Base-by-base conservation (phyloP, 2,113 vertebrate genomes). In the Serinus canaria region DNA sequence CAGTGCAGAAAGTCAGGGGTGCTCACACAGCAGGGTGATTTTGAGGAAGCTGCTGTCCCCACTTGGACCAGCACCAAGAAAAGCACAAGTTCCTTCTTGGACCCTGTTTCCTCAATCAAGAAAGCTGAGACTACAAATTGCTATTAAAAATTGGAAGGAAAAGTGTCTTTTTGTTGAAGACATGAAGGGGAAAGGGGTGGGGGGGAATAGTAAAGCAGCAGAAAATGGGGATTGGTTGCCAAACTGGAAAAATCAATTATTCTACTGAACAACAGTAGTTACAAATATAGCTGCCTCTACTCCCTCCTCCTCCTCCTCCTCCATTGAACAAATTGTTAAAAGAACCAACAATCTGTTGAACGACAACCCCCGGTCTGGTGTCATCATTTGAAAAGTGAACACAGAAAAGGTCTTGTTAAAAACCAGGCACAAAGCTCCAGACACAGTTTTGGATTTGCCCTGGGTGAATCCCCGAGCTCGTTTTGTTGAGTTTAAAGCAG, bases 321-420 rank as follows among this genome's bases (percentile, higher is more conserved):
- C 83, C 90, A 95, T 95, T 89, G 95, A 97, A 96, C 95, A 97
- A 95, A 92, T 94, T 97, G 94, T 95, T 96, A 96, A 97, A 96
- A 96, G 88, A 96, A 94, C 73, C 90, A 93, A 93, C 93, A 97
- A 95, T 94, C 96, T 96, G 95, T 95, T 96, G 96, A 97, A 94
- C 46, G 41, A 96, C 93, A 96, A 81, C 88, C 93, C 92, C 73
- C 79, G 0, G 94, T 78, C 93, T 86, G 68, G 92, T 95, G 83
- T 92, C 92, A 92, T 93, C 76, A 1, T 83, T 90, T 96, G 68
- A 83, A 94, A 94, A 93, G 80, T 83, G 92, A 96, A 80, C 83
- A 93, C 93, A 95, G 82, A 75, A 93, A 94, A 96, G 85, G 90
- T 90, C 86, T 87, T 79, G 93, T 93, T 89, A 94, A 89, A 95